Evolutionary conservation across 2,113 vertebrate species (phyloP).

Genomic region (Gallinago jamesoni): DNA sequence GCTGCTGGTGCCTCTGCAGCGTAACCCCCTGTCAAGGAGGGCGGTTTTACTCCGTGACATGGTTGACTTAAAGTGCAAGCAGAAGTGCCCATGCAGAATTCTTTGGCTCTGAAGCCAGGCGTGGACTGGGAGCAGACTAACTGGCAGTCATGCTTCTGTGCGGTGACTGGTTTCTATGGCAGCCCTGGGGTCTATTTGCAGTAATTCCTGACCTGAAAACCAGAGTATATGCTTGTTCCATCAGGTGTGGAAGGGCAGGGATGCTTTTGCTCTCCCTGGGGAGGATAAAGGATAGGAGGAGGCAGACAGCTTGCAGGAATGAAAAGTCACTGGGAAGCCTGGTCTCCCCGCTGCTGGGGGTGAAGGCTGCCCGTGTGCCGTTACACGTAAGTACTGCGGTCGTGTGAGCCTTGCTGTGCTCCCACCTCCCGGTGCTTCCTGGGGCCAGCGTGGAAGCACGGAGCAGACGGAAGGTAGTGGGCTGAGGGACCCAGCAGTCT

Average conservation of each 20-base stretch:
- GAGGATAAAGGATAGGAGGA: background rate
- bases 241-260: background rate
- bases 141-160: background rate
- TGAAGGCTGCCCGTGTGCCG: background rate
- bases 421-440: background rate
- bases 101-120: background rate
- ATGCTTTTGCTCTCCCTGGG: background rate
- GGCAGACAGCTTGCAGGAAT: background rate
- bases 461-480: background rate
- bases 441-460: background rate
- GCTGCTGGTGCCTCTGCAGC: background rate
- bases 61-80: background rate
- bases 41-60: background rate
- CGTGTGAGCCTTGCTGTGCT: fast-evolving
- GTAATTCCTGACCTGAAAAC: background rate
- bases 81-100: background rate
- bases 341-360: background rate
- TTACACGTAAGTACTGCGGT: fast-evolving
- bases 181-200: background rate
- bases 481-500: background rate
- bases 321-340: background rate
- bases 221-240: background rate
- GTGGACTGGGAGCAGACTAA: background rate
- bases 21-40: background rate
- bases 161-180: background rate